These are phyloP conservation scores for Dolichomitus sp. DNA, from an alignment of 2,888 invertebrate species.

Conservation along the genomic window DNA sequence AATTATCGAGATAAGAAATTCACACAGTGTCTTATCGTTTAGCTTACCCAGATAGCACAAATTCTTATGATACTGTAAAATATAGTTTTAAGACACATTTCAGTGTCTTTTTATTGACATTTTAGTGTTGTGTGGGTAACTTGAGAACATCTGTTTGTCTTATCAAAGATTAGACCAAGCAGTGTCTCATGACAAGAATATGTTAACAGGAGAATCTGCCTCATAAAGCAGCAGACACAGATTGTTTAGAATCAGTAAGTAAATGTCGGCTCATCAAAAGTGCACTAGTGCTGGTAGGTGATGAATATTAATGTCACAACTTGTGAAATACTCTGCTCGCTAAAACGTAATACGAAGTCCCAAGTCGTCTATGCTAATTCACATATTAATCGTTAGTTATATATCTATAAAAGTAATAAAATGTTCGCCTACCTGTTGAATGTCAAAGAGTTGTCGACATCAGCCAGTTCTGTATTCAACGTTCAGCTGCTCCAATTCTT, in stretches of 20 bases:
- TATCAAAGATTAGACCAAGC: slow-evolving; percentile 1
- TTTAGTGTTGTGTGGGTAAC: not conserved
- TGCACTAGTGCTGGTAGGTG: not conserved
- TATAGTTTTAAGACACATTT: too few species aligned
- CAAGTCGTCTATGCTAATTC: not conserved
- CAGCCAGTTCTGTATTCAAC: not conserved
- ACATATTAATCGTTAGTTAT: not conserved
- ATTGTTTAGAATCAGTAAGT: slow-evolving; percentile 6
- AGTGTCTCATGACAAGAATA: slow-evolving; percentile 6
- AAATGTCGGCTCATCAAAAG: not conserved
- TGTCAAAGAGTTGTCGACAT: slow-evolving; percentile 50
- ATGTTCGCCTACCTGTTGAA: slow-evolving; percentile 54
- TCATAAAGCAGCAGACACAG: not conserved
- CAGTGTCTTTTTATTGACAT: too few species aligned
- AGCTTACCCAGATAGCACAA: not conserved
- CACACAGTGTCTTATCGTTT: slow-evolving; percentile 22
- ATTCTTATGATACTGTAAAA: too few species aligned
- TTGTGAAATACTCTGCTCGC: not conserved
- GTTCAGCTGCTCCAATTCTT: not conserved
- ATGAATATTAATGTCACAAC: slow-evolving; percentile 7
- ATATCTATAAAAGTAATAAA: not conserved
- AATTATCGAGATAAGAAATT: slow-evolving; percentile 57
- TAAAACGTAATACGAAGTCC: too few species aligned
- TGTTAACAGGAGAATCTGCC: not conserved
- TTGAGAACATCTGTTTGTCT: not conserved